phyloP scores from a whole-genome alignment of 2,888 invertebrate species.

The Gryllus longicercus region DNA sequence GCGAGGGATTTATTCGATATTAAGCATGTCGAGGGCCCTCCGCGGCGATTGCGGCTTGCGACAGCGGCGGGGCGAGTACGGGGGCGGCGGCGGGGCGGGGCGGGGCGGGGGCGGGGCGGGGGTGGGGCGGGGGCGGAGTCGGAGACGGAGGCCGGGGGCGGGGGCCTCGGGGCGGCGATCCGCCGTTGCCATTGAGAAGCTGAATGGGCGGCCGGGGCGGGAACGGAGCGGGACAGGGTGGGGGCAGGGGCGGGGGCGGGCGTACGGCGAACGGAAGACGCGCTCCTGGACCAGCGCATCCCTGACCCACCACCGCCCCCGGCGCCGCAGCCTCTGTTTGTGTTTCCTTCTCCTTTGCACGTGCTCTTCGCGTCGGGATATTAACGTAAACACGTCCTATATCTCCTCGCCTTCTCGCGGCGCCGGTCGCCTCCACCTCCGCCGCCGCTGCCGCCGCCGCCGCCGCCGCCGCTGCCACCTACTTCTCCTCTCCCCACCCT shows the following conservation, averaged over 20 bases:
- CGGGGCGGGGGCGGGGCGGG: no score
- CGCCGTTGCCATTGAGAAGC: not conserved
- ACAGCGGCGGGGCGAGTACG: no score
- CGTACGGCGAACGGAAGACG: no score
- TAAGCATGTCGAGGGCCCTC: no score
- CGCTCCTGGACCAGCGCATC: not conserved
- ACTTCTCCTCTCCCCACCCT: not conserved
- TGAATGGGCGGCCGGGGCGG: not conserved
- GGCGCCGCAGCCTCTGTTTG: not conserved
- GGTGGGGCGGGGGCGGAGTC: no score
- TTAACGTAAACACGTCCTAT: conserved; percentile 17
- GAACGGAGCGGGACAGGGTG: no score
- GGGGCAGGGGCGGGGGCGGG: no score
- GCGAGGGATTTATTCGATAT: no score
- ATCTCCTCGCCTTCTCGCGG: not conserved
- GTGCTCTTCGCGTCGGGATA: not conserved
- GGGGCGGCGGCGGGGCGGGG: no score
- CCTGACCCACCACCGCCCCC: not conserved
- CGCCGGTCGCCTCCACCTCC: not conserved
- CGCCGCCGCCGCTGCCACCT: not conserved
- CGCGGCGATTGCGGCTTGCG: no score
- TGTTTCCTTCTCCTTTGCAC: not conserved
- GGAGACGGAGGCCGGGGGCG: no score
- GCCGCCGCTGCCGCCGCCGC: not conserved
- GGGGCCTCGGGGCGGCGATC: no score